Evolutionary conservation across 2,113 vertebrate species (phyloP), one percentile per base, ranked within the genome.

Genomic region (Salvator merianae): DNA sequence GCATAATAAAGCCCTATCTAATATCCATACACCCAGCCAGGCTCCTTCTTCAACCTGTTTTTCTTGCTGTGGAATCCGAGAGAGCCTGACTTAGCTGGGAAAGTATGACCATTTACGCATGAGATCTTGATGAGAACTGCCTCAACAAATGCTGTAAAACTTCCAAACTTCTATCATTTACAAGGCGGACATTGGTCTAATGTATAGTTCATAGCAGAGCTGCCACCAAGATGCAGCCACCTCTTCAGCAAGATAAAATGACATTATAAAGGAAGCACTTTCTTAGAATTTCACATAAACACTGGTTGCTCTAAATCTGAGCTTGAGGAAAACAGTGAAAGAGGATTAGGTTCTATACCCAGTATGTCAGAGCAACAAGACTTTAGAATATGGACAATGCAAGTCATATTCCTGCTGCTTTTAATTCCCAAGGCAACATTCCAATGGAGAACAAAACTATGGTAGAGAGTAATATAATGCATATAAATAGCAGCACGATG

Each of bases 1-100:
- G 92, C 88, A 93, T 94, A 94, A 92, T 92, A 93, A 91, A 92
- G 91, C 74, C 81, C 72, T 47, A 85, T 92, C 94, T 90, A 92
- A 92, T 92, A 94, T 92, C 93, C 86, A 88, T 87, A 85, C 82
- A 83, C 47, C 65, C 59, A 91, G 84, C 71, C 89, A 89, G 81
- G 69, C 88, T 93, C 89, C 1, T 47, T 90, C 84, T 66, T 89
- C 82, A 90, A 93, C 81, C 88, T 91, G 85, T 83, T 90, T 84
- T 91, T 79, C 84, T 85, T 85, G 55, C 75, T 89, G 74, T 87
- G 72, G 84, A 82, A 83, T 83, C n/a, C 34, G 84, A 87, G 89
- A 86, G 89, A 90, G 32, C 62, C 87, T 79, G 78, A 26, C 32
- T 77, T 87, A 81, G 86, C 77, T 86, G 74, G 0, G 5, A 83